These are phyloP conservation scores for Xerus inauris DNA, from an alignment of 2,113 vertebrate genomes.

Conservation along the genomic window DNA sequence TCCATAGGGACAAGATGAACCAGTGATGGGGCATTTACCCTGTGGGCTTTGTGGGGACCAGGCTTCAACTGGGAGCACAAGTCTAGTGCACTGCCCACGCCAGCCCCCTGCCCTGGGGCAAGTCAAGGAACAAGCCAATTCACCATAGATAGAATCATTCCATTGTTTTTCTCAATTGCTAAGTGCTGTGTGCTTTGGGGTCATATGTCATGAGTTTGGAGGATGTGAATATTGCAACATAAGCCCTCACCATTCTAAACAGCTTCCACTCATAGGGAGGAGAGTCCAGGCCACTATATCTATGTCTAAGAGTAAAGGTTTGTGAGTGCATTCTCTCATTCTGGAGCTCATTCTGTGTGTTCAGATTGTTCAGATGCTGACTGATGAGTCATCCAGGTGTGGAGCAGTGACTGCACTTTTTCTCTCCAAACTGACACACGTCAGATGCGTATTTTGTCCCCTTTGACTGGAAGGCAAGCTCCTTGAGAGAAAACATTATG, in stretches of 20 bases:
- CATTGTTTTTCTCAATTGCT: slow-evolving; percentile 58
- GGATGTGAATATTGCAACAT: slow-evolving; percentile 45
- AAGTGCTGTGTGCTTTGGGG: slow-evolving; percentile 52
- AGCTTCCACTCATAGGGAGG: neutral
- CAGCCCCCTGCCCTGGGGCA: slow-evolving; percentile 28
- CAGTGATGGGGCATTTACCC: rapidly evolving
- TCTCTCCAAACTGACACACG: neutral
- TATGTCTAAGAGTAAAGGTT: neutral
- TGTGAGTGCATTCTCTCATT: neutral
- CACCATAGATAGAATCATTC: slow-evolving; percentile 56
- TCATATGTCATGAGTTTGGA: slow-evolving; percentile 57
- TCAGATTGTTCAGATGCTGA: too few species aligned
- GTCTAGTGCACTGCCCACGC: neutral
- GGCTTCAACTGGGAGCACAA: neutral
- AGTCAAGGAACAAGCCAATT: slow-evolving; percentile 19
- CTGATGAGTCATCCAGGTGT: too few species aligned
- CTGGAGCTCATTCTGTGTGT: neutral
- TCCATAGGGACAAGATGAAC: neutral
- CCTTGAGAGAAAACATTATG: slow-evolving; percentile 28
- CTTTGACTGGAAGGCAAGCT: neutral
- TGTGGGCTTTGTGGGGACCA: rapidly evolving
- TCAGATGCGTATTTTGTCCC: neutral
- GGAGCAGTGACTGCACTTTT: too few species aligned
- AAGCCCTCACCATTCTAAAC: slow-evolving; percentile 42
- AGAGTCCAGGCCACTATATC: neutral